A percentile compares a stretch with the other conserved stretches of the same genome.
Conservation (phyloP, 2,113 vertebrate genomes). For the Brienomyrus longianalis region DNA sequence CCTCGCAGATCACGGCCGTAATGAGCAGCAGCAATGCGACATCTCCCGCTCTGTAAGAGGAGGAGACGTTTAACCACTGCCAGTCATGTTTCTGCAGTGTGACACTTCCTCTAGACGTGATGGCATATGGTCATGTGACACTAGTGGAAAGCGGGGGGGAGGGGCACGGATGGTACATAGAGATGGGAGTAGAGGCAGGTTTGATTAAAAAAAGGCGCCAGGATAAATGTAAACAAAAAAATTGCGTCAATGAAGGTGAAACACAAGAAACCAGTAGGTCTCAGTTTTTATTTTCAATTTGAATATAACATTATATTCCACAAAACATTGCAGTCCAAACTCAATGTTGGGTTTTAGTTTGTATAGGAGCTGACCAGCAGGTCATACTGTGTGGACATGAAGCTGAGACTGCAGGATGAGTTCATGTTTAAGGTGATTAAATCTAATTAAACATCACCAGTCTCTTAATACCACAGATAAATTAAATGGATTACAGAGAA, state of each 20-base stretch:
- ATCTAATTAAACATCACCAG: background rate
- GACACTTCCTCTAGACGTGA: background rate
- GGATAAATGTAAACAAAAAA: background rate
- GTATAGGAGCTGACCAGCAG: background rate
- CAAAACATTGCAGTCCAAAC: background rate
- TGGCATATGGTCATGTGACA: background rate
- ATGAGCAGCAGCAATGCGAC: background rate
- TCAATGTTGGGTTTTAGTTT: background rate
- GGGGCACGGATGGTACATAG: background rate
- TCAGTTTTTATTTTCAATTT: background rate
- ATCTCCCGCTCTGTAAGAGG: background rate
- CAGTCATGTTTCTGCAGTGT: background rate
- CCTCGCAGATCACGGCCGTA: background rate
- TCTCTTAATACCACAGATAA: background rate
- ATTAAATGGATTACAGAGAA: background rate
- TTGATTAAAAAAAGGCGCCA: background rate
- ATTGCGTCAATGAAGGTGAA: no score
- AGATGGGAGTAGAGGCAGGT: background rate
- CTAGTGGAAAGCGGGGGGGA: background rate
- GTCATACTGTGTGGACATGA: background rate
- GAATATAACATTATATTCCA: background rate
- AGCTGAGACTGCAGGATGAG: background rate
- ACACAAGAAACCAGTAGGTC: no score
- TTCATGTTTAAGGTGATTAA: constrained; percentile 2
- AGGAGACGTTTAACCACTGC: background rate